Evolutionary conservation across 2,797 vertebrate genomes (phyloP).

Genomic region (Hippopotamyrus pictus): DNA sequence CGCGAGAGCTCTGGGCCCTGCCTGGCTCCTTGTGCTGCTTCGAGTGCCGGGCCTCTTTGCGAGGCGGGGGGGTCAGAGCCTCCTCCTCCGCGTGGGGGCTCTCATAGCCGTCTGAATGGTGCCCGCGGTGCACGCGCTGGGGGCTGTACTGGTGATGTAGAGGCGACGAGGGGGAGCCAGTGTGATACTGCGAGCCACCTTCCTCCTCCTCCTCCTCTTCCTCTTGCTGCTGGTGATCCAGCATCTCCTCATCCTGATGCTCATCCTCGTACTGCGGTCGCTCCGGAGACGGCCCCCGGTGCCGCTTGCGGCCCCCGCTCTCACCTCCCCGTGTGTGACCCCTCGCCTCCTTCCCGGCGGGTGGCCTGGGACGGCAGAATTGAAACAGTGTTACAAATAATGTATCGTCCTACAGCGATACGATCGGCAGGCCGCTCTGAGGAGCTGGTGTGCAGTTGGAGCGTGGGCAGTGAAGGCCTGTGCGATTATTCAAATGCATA

Average conservation of each 20-base stretch:
- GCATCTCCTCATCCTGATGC: conserved; percentile 39
- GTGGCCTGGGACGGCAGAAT: conserved; percentile 40
- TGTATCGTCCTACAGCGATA: not conserved
- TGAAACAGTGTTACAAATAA: not conserved
- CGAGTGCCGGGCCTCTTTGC: conserved; percentile 50
- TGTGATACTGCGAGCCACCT: conserved; percentile 49
- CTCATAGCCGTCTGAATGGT: conserved; percentile 63
- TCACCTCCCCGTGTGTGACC: conserved; percentile 36
- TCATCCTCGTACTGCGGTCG: conserved; percentile 43
- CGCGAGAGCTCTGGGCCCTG: conserved; percentile 48
- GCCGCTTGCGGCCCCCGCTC: conserved; percentile 49
- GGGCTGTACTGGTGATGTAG: conserved; percentile 55
- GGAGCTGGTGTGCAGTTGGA: not conserved
- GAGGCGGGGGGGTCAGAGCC: conserved; percentile 48
- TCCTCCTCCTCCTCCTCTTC: conserved; percentile 58
- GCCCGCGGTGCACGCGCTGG: conserved; percentile 31
- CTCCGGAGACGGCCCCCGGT: conserved; percentile 65
- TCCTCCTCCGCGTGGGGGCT: conserved; percentile 52
- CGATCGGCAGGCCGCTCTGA: not conserved
- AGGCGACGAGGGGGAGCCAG: conserved; percentile 58
- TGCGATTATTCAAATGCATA: not conserved
- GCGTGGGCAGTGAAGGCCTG: not conserved
- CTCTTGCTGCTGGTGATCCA: conserved; percentile 22
- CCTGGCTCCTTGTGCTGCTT: conserved; percentile 54
- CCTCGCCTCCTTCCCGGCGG: conserved; percentile 50